Evolutionary conservation across 2,113 vertebrate species (phyloP), one percentile per base, ranked within the genome.

Genomic region (Hemiscyllium ocellatum): DNA sequence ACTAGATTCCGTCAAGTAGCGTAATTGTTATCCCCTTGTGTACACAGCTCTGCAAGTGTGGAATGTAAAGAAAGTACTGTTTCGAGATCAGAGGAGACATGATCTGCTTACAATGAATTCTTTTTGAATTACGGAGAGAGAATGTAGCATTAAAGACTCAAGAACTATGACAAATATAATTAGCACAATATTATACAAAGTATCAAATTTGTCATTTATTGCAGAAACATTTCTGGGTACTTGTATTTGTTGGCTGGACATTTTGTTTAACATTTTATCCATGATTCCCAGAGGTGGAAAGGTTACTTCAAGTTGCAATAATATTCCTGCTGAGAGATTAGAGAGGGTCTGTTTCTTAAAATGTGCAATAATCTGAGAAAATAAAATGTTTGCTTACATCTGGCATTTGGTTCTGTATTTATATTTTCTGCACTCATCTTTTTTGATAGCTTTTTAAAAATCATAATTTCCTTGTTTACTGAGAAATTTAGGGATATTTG

Each of bases 31-130:
- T 66, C 65, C 65, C 61, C 61, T 66, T 37, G 15, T 93, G 61
- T 93, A n/a, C 56, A 15, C 29, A n/a, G 87, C 56, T 65, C 52
- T 42, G 20, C 61, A 66, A 37, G 65, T 6, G 33, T n/a, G 20
- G 65, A 68, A 93, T 37, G 56, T 33, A 93, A n/a, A 37, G 12
- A 93, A 66, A 68, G 4, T 93, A 37, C 17, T 6, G 2, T n/a
- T 93, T 42, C 17, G 15, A 93, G 89, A 93, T 93, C 89, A 93
- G 87, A 90, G 87, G 52, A 83, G 80, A 83, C 80, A 83, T 42
- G 80, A 83, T 83, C 37, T 47, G 26, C 87, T 33, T 91, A n/a
- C 87, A n/a, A 56, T 91, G 33, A 61, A 65, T 65, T 13, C 13
- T n/a, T 83, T 76, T n/a, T n/a, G 56, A 13, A 61, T 65, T 56